Evolutionary conservation across 2,113 vertebrate species (phyloP).

Genomic region (Saguinus midas): DNA sequence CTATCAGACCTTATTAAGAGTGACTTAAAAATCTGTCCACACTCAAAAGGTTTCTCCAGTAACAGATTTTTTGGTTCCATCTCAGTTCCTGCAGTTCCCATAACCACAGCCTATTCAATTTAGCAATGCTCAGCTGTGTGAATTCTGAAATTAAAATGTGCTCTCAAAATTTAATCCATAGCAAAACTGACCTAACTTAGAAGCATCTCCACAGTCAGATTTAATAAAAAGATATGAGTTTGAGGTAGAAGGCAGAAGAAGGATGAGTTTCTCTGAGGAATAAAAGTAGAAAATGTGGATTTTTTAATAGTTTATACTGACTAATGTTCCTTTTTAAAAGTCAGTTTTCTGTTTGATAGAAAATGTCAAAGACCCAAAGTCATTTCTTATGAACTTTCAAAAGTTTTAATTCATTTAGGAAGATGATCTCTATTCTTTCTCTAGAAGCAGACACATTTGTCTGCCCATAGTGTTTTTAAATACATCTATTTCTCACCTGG

Average conservation of each 20-base stretch:
- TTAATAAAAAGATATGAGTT: conserved; percentile 46
- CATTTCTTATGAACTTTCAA: not conserved
- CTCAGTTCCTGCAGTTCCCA: conserved; percentile 56
- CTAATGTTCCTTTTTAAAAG: not conserved
- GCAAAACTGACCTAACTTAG: conserved; percentile 40
- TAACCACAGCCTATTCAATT: conserved; percentile 61
- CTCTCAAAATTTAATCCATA: conserved; percentile 61
- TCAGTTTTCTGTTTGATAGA: conserved; percentile 54
- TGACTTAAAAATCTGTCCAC: conserved; percentile 68
- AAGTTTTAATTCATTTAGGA: not conserved
- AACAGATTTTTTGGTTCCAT: conserved; percentile 69
- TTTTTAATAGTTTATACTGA: conserved; percentile 23
- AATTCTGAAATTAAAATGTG: conserved; percentile 73
- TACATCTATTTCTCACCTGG: not conserved
- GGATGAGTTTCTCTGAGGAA: conserved; percentile 36
- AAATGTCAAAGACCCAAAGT: not conserved
- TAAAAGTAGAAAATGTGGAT: conserved; percentile 19
- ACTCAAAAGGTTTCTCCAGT: conserved; percentile 58
- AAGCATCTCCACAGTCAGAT: conserved; percentile 58
- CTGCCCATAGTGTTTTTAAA: not conserved
- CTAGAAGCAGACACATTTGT: not conserved
- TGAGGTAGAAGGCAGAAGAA: conserved; percentile 25
- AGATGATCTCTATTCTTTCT: conserved; percentile 11
- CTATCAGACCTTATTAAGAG: conserved; percentile 69
- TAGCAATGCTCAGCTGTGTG: conserved; percentile 35